A percentile compares a stretch with the other conserved stretches of the same genome.
These are phyloP conservation scores for Anser cygnoides DNA, from an alignment of 2,113 vertebrate species.

Conservation along the genomic window DNA sequence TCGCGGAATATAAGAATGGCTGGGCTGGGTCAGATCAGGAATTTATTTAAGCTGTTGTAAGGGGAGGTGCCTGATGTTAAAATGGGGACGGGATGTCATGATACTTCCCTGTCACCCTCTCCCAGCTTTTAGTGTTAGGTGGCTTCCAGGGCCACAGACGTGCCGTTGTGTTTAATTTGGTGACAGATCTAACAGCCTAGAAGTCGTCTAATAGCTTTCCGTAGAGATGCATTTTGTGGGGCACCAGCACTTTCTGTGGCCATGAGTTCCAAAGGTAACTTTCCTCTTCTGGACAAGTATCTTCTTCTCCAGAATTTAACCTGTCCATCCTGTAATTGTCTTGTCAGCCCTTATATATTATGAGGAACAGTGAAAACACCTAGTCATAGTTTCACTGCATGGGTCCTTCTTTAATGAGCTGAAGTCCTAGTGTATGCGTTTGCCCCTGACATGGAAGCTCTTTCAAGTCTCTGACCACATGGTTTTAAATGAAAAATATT, in stretches of 20 bases:
- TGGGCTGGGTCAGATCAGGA: background rate
- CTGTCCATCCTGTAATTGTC: background rate
- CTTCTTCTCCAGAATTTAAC: background rate
- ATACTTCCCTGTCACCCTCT: background rate
- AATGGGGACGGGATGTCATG: background rate
- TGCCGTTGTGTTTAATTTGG: background rate
- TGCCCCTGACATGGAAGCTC: background rate
- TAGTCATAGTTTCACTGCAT: background rate
- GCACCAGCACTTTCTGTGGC: fast-evolving
- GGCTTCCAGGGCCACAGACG: background rate
- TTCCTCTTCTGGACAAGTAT: background rate
- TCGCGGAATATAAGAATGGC: background rate
- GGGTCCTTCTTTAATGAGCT: background rate
- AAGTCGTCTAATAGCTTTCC: background rate
- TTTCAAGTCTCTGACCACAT: background rate
- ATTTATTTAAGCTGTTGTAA: background rate
- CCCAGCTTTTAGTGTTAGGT: background rate
- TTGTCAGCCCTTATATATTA: background rate
- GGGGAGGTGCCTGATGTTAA: background rate
- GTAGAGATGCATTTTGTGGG: background rate
- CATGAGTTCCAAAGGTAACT: background rate
- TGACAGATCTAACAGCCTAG: background rate
- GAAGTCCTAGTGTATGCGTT: background rate
- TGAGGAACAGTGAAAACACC: background rate
- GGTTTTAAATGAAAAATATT: background rate